These are phyloP conservation scores for Xyrauchen texanus DNA, from an alignment of 2,113 vertebrate genomes.

Conservation along the genomic window DNA sequence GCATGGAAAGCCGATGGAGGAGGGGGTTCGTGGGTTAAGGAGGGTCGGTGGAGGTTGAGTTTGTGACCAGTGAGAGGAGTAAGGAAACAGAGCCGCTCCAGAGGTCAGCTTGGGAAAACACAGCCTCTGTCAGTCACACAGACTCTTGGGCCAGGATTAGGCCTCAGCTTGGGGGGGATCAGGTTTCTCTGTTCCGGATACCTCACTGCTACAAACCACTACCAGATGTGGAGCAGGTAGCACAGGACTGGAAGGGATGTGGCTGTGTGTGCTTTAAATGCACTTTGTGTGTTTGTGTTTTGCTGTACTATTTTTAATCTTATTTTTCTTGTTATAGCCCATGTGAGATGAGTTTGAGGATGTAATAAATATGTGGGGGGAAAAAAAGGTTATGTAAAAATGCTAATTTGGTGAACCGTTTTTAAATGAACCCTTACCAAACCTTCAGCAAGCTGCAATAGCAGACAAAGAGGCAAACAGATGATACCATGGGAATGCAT, in stretches of 20 bases:
- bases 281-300: neutral
- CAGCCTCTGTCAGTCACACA: conserved; percentile 60
- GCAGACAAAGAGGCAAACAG: neutral
- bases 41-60: conserved; percentile 35
- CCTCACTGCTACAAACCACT: conserved; percentile 57
- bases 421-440: neutral
- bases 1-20: conserved; percentile 25
- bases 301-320: conserved; percentile 37
- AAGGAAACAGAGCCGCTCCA: conserved; percentile 58
- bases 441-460: neutral
- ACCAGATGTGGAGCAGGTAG: conserved; percentile 55
- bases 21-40: conserved; percentile 29
- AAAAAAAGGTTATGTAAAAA: conserved; percentile 12
- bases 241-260: conserved; percentile 11
- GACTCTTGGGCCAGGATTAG: conserved; percentile 50
- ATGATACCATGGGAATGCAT: neutral
- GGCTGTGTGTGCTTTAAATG: neutral
- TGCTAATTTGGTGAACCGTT: neutral
- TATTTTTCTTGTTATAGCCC: neutral
- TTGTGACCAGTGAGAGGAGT: conserved; percentile 54
- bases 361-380: neutral
- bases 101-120: conserved; percentile 60
- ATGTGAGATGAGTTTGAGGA: conserved; percentile 7
- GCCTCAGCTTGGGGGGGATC: conserved; percentile 47
- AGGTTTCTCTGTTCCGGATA: conserved; percentile 53